Conservation (phyloP, 2,888 invertebrate genomes). For the Pseudococcus viburni region DNA sequence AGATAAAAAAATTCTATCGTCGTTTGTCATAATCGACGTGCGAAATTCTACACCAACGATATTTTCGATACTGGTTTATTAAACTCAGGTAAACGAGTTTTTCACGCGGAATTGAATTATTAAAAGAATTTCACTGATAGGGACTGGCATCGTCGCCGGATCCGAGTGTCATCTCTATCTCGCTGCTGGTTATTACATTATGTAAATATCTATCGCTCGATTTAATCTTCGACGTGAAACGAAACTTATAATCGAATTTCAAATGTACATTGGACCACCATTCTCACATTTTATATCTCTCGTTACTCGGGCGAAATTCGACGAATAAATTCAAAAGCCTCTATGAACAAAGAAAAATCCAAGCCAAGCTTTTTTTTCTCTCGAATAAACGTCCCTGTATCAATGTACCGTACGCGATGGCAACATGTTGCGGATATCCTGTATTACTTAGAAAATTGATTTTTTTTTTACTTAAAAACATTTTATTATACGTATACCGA, state of each 20-base stretch:
- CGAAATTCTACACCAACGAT: not conserved
- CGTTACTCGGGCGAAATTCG: conserved; percentile 4
- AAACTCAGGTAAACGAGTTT: not conserved
- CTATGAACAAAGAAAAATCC: not conserved
- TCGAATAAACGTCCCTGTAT: conserved; percentile 18
- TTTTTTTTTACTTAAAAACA: conserved; percentile 33
- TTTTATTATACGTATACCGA: not conserved
- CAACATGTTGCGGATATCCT: conserved; percentile 52
- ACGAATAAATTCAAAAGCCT: conserved; percentile 13
- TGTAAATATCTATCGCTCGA: conserved; percentile 54
- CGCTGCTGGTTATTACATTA: conserved; percentile 32
- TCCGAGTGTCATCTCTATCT: not conserved
- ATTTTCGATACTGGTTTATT: not conserved
- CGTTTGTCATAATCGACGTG: conserved; percentile 7
- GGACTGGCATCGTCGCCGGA: not conserved
- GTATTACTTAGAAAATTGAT: conserved; percentile 46
- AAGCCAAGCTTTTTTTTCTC: not conserved
- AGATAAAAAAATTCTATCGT: not conserved
- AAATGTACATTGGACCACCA: conserved; percentile 20
- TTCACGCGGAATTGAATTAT: conserved; percentile 3
- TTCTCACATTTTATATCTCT: conserved; percentile 21
- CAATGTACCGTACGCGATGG: not conserved
- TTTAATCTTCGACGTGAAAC: conserved; percentile 52
- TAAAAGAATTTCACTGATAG: conserved; percentile 27
- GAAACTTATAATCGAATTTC: conserved; percentile 56